phyloP scores from a whole-genome alignment of 2,888 invertebrate species.

The Lycophotia porphyrea region DNA sequence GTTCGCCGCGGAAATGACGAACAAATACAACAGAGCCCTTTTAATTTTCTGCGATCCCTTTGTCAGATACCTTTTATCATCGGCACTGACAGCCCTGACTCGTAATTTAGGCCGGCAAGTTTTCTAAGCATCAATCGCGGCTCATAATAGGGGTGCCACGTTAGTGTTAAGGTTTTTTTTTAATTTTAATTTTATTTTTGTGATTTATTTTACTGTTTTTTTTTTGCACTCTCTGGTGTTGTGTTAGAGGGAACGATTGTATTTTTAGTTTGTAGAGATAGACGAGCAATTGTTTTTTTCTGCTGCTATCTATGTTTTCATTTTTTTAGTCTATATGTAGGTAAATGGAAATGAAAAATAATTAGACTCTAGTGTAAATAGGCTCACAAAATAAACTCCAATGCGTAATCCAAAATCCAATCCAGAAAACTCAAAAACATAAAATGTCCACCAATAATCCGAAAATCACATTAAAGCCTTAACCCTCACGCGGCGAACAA shows the following conservation, averaged over 20 bases:
- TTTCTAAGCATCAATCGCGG: constrained; percentile 61
- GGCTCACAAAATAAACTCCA: background rate
- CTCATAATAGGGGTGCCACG: constrained; percentile 47
- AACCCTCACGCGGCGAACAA: constrained; percentile 41
- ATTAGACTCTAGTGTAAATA: background rate
- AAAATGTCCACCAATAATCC: background rate
- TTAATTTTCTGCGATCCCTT: constrained; percentile 73
- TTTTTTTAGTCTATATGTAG: background rate
- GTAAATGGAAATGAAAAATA: background rate
- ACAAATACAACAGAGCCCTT: constrained; percentile 72
- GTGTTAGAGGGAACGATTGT: background rate
- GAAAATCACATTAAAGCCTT: constrained; percentile 38
- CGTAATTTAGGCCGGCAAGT: constrained; percentile 62
- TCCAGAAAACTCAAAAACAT: background rate
- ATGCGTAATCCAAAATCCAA: background rate
- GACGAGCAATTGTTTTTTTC: background rate
- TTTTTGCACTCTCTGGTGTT: accelerated
- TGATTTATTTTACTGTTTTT: accelerated
- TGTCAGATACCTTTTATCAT: constrained; percentile 72
- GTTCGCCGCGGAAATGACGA: constrained; percentile 72
- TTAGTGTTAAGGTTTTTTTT: background rate
- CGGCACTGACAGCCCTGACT: constrained; percentile 69
- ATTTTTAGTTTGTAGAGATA: background rate
- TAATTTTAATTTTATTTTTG: background rate
- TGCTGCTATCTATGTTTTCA: background rate